A percentile compares a stretch with the other conserved stretches of the same genome.
phyloP scores from a whole-genome alignment of 2,113 vertebrate genomes.

The Callorhinus ursinus region DNA sequence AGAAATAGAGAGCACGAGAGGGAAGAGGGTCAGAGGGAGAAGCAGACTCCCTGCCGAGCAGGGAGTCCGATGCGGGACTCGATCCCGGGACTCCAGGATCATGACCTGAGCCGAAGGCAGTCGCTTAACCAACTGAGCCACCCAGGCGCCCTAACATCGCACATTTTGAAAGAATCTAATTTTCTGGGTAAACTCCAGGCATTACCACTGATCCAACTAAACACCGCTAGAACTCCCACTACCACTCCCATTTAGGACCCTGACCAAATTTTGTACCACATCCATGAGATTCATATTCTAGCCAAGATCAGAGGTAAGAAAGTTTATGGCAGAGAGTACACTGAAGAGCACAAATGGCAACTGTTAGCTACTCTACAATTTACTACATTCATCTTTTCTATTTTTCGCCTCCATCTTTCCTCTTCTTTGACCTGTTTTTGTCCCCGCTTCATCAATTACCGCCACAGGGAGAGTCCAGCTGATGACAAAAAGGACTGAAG shows the following conservation, averaged over 20 bases:
- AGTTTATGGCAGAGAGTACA: neutral
- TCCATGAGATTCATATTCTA: conserved; percentile 9
- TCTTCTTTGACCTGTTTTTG: neutral
- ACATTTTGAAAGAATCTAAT: neutral
- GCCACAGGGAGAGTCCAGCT: neutral
- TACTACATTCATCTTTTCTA: neutral
- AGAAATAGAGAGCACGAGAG: too few species aligned
- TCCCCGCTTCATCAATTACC: neutral
- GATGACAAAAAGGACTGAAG: neutral
- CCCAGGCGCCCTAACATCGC: neutral
- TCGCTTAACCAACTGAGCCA: too few species aligned
- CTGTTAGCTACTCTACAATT: neutral
- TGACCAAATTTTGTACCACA: neutral
- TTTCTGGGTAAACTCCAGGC: neutral
- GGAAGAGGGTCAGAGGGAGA: too few species aligned
- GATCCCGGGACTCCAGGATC: too few species aligned
- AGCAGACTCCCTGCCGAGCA: too few species aligned
- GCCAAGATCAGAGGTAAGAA: conserved; percentile 7
- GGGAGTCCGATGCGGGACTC: too few species aligned
- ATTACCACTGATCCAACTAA: neutral
- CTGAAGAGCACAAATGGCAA: neutral
- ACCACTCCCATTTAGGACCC: neutral
- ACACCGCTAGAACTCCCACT: neutral
- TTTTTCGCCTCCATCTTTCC: neutral
- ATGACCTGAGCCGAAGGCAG: too few species aligned